Conservation (phyloP, 30 jellyfish, hydroid and myxozoan species). For the Aurelia aurita region DNA sequence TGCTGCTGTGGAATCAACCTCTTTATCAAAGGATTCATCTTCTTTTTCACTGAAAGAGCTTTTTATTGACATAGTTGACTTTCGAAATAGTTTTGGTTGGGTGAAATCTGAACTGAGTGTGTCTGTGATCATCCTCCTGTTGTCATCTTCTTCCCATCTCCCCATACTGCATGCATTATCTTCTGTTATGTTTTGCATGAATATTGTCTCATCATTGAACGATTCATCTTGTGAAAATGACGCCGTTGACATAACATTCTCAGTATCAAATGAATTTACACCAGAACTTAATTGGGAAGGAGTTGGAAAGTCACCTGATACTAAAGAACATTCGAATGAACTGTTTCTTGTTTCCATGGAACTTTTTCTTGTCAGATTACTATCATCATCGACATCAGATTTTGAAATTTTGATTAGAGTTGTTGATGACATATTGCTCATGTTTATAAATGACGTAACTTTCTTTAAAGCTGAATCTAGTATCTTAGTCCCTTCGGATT, state of each 20-base stretch:
- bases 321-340: slow-evolving; percentile 49
- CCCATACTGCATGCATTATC: not conserved
- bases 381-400: slow-evolving; percentile 45
- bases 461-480: slow-evolving; percentile 59
- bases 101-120: too few species aligned
- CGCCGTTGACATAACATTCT: slow-evolving; percentile 1
- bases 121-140: too few species aligned
- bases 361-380: slow-evolving; percentile 41
- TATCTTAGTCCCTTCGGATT: slow-evolving; percentile 57
- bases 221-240: slow-evolving; percentile 64
- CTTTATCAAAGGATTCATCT: not conserved
- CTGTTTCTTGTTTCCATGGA: slow-evolving; percentile 68
- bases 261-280: slow-evolving; percentile 62
- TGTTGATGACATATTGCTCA: slow-evolving; percentile 50
- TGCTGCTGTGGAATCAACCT: not conserved
- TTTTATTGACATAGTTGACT: not conserved
- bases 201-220: slow-evolving; percentile 18
- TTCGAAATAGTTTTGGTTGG: too few species aligned
- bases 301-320: slow-evolving; percentile 60
- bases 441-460: slow-evolving; percentile 39
- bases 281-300: slow-evolving; percentile 50
- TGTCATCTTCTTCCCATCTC: too few species aligned
- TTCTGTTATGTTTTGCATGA: not conserved
- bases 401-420: slow-evolving; percentile 39
- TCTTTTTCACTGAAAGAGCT: slow-evolving; percentile 15